Percentiles rank a stretch among this genome's conserved stretches.
phyloP scores from a whole-genome alignment of 2,888 invertebrate genomes.

The Cremastinae sp. region DNA sequence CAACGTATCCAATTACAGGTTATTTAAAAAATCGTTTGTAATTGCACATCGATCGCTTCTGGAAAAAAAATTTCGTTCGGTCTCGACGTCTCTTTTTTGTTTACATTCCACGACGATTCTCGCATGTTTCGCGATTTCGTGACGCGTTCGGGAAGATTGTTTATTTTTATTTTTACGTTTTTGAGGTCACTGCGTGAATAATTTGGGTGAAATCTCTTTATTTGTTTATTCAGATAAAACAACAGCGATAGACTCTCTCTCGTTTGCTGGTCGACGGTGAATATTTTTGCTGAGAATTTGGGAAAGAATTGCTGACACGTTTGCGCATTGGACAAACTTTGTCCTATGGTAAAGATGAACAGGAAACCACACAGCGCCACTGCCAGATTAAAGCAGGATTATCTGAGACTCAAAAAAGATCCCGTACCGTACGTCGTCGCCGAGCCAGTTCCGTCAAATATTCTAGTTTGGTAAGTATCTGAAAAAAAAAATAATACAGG shows the following conservation, averaged over 20 bases:
- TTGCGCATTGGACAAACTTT: slow-evolving; percentile 1
- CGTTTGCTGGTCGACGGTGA: background rate
- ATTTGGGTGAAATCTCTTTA: slow-evolving; percentile 14
- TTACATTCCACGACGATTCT: slow-evolving; percentile 1
- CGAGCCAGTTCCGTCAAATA: slow-evolving; percentile 96
- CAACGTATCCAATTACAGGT: slow-evolving; percentile 47
- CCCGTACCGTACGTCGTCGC: slow-evolving; percentile 98
- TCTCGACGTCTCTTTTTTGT: background rate
- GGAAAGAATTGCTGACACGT: slow-evolving; percentile 8
- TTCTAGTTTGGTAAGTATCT: slow-evolving; percentile 92
- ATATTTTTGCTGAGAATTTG: background rate
- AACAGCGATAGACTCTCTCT: background rate
- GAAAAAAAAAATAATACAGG: background rate
- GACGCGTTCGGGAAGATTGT: background rate
- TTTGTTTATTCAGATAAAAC: slow-evolving; percentile 24
- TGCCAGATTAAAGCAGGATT: slow-evolving; percentile 96
- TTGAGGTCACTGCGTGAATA: background rate
- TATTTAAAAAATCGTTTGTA: slow-evolving; percentile 44
- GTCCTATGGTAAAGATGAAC: slow-evolving; percentile 77
- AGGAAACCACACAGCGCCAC: slow-evolving; percentile 87
- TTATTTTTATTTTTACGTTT: slow-evolving; percentile 39
- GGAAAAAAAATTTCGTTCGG: background rate
- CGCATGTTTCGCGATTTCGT: background rate
- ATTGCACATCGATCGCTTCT: slow-evolving; percentile 12
- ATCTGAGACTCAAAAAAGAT: slow-evolving; percentile 95